Percentiles rank a stretch among this genome's conserved stretches.
These are phyloP conservation scores for Eupithecia centaureata DNA, from an alignment of 2,888 invertebrate genomes.

Conservation along the genomic window DNA sequence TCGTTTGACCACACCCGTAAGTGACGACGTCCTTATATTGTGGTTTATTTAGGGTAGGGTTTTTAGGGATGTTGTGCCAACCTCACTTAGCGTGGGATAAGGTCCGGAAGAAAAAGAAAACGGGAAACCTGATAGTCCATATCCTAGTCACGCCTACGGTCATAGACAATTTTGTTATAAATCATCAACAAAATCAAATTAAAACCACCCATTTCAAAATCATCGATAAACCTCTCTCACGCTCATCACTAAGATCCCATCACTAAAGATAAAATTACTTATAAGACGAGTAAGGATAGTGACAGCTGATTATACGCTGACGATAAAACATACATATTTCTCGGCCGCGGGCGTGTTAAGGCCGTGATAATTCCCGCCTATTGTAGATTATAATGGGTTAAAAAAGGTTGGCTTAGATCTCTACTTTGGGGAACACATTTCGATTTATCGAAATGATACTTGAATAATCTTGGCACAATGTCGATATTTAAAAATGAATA, in stretches of 20 bases:
- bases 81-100: too few species aligned
- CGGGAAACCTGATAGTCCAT: too few species aligned
- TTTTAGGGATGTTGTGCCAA: too few species aligned
- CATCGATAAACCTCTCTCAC: conserved; percentile 42
- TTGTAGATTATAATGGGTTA: conserved; percentile 7
- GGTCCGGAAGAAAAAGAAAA: too few species aligned
- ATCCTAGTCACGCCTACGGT: too few species aligned
- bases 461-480: not conserved
- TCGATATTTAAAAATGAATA: too few species aligned
- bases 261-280: conserved; percentile 75
- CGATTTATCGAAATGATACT: not conserved
- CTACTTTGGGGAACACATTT: not conserved
- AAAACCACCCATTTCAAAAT: conserved; percentile 4
- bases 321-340: conserved; percentile 84
- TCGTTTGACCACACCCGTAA: too few species aligned
- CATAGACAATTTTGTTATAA: not conserved
- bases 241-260: conserved; percentile 41
- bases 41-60: too few species aligned
- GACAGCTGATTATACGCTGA: conserved; percentile 84
- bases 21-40: too few species aligned
- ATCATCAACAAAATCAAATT: not conserved
- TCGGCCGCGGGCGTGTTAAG: conserved; percentile 63
- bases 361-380: conserved; percentile 64
- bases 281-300: conserved; percentile 83
- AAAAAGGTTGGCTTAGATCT: not conserved